These are phyloP conservation scores for Microctonus aethiopoides DNA, from an alignment of 2,888 invertebrate genomes.

Conservation along the genomic window DNA sequence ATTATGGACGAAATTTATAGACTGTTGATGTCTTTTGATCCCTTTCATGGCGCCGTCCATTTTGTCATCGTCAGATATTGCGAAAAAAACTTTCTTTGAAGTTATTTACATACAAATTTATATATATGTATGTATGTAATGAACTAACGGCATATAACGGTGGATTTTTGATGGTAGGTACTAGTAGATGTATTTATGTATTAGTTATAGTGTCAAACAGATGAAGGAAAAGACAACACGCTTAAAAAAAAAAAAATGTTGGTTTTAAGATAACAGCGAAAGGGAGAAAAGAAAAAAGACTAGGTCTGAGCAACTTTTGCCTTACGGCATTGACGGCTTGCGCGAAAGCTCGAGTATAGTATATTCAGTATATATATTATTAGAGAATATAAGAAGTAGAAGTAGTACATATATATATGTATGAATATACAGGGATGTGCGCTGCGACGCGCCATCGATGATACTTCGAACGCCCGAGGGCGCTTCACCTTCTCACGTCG, in stretches of 20 bases:
- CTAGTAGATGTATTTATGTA: too few relatives aligned
- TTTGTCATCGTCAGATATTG: not conserved
- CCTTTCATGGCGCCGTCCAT: not conserved
- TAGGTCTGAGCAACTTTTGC: not conserved
- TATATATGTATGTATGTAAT: too few relatives aligned
- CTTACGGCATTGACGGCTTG: constrained; percentile 18
- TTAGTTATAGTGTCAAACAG: not conserved
- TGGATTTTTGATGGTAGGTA: not conserved
- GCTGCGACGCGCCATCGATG: constrained; percentile 25
- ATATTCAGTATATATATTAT: constrained; percentile 16
- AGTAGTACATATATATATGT: too few relatives aligned
- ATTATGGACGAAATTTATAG: constrained; percentile 29
- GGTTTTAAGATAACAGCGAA: not conserved
- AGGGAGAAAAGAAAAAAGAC: not conserved
- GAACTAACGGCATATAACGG: not conserved
- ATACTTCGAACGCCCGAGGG: constrained; percentile 25
- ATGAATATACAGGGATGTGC: not conserved
- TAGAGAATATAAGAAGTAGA: not conserved
- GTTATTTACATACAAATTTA: not conserved
- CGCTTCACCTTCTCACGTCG: constrained; percentile 3
- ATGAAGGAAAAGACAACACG: not conserved
- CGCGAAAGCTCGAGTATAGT: constrained; percentile 13
- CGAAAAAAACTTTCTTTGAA: not conserved
- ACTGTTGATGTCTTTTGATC: constrained; percentile 17
- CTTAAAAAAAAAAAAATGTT: not conserved